Base-by-base conservation (phyloP, 2,113 vertebrate genomes). In the Protobothrops flavoviridis region DNA sequence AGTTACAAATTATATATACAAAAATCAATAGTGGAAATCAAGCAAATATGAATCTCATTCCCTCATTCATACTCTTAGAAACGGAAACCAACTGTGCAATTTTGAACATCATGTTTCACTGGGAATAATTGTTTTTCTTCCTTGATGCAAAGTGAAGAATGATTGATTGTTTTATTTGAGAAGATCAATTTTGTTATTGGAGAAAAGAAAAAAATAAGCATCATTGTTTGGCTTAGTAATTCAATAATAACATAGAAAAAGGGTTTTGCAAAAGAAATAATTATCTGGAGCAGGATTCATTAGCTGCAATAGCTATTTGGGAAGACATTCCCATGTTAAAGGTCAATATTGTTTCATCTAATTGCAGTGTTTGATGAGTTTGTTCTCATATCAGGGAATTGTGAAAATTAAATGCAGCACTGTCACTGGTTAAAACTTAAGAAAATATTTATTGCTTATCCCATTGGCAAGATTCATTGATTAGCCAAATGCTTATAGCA, bases 241-340 rank as follows among this genome's bases (percentile, higher is more conserved):
- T 95, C 93, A 95, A 95, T 97, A 94, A 93, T 95, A 93, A 90
- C 33, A 94, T 86, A 96, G 94, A 95, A 90, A 8, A 95, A 95
- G 96, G 94, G 87, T 90, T 95, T 45, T 57, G 94, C 55, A 95
- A 23, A 91, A 94, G n/a, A 88, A 93, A 94, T 95, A 95, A 97
- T 96, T 96, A 87, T 56, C 45, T 17, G 74, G 91, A 96, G 74
- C 95, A 88, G 53, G 74, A 96, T 96, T 96, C 53, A 93, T 95
- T 95, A 96, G 20, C 91, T 59, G 87, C 9, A 59, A 33, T 92
- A 39, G 94, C 93, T 94, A 95, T 93, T 91, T 91, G 91, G 89
- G 94, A 94, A 91, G 87, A 95, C 96, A 94, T 95, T 94, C 92
- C 81, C 87, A 7, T 91, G 90, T 94, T 56, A 94, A 52, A 93